Percentiles rank a stretch among this genome's conserved stretches.
Evolutionary conservation across 92 coral and sea anemone species (phyloP).

Genomic region (Epizoanthus fatuus): DNA sequence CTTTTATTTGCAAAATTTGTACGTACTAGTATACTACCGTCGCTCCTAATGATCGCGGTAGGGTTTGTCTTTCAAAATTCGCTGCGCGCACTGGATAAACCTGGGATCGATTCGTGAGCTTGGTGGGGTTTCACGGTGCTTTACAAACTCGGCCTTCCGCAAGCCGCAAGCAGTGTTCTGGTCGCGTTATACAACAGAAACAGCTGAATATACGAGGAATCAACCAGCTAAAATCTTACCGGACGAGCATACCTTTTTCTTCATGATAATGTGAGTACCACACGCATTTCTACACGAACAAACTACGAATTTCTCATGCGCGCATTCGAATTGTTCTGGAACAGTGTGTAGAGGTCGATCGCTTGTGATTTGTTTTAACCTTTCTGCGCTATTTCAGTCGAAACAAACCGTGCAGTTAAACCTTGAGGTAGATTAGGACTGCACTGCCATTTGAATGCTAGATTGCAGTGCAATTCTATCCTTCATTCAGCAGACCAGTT

Average conservation of each 20-base stretch:
- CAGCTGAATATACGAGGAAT: not conserved
- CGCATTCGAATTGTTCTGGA: slow-evolving; percentile 40
- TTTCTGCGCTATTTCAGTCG: slow-evolving; percentile 27
- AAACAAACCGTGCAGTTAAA: not conserved
- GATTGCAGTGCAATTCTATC: not conserved
- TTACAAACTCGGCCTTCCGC: not conserved
- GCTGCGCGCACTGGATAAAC: slow-evolving; percentile 26
- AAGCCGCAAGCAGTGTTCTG: slow-evolving; percentile 13
- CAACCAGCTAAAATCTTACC: not conserved
- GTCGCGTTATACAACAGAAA: slow-evolving; percentile 8
- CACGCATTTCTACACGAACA: not conserved
- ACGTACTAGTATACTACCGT: not conserved
- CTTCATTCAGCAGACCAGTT: not conserved
- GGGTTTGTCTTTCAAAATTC: slow-evolving; percentile 14
- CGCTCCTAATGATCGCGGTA: not conserved
- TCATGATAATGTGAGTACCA: not conserved
- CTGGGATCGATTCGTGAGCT: slow-evolving; percentile 10
- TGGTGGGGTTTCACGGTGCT: slow-evolving; percentile 28
- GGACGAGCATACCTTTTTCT: not conserved
- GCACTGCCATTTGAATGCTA: not conserved
- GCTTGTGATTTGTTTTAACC: slow-evolving; percentile 28
- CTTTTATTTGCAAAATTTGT: not conserved
- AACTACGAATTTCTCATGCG: slow-evolving; percentile 9
- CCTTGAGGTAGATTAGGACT: not conserved
- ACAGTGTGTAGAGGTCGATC: slow-evolving; percentile 34